Evolutionary conservation across 2,888 invertebrate species (phyloP).

Genomic region (Acleris sparsana): DNA sequence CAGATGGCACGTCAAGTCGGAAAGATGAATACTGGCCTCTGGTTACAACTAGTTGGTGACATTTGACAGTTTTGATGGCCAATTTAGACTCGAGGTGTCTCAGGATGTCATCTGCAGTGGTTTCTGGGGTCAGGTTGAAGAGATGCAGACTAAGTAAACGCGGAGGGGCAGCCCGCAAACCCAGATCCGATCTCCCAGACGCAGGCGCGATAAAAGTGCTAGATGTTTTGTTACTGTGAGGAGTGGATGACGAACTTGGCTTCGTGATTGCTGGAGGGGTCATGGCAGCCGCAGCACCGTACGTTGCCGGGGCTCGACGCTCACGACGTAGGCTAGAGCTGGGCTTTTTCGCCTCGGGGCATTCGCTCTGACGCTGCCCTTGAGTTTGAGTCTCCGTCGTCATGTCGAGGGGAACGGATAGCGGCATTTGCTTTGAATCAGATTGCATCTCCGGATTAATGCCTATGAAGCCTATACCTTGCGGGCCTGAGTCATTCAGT

Average conservation of each 20-base stretch:
- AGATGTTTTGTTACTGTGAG: background rate
- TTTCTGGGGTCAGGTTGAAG: background rate
- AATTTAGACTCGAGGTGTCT: background rate
- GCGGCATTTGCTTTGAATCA: background rate
- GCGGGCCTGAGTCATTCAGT: slow-evolving; percentile 1
- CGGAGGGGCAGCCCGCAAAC: background rate
- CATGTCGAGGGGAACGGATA: background rate
- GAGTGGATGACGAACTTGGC: background rate
- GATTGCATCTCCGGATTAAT: background rate
- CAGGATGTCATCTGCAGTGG: background rate
- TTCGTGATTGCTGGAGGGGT: background rate
- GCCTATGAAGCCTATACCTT: background rate
- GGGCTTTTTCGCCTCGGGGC: background rate
- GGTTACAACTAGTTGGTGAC: background rate
- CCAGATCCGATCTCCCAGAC: background rate
- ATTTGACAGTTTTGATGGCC: background rate
- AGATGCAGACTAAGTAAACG: background rate
- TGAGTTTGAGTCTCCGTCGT: background rate
- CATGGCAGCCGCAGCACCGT: background rate
- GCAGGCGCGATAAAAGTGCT: background rate
- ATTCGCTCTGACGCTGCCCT: background rate
- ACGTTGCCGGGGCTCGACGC: background rate
- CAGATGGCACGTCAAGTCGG: background rate
- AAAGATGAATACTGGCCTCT: background rate
- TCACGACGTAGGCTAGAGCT: background rate